phyloP scores from a whole-genome alignment of 2,888 invertebrate species.

The Elmis aenea region DNA sequence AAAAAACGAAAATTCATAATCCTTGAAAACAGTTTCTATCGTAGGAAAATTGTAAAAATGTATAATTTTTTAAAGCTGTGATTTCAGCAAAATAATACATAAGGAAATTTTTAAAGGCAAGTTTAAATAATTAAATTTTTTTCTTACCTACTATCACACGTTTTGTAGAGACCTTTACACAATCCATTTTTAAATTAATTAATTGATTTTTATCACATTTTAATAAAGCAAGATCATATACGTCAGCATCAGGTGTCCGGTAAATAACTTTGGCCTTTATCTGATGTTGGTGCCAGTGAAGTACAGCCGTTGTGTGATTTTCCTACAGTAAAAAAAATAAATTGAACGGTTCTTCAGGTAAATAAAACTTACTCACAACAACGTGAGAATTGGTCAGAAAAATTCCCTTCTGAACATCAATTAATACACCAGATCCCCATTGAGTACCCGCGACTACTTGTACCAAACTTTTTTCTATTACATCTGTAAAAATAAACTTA shows the following conservation, averaged over 20 bases:
- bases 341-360: background rate
- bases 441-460: constrained; percentile 53
- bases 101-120: too few relatives aligned
- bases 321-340: constrained; percentile 10
- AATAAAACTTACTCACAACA: constrained; percentile 46
- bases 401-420: constrained; percentile 47
- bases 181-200: constrained; percentile 39
- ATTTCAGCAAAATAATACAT: too few relatives aligned
- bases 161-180: constrained; percentile 7
- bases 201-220: constrained; percentile 45
- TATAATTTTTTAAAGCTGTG: too few relatives aligned
- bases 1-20: constrained; percentile 20
- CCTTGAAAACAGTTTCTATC: too few relatives aligned
- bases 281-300: constrained; percentile 13
- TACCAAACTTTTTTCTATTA: constrained; percentile 50
- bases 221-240: constrained; percentile 50
- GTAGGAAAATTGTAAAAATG: too few relatives aligned
- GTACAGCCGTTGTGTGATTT: constrained; percentile 5
- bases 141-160: constrained; percentile 12
- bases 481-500: too few relatives aligned
- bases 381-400: constrained; percentile 60
- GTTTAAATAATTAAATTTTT: too few relatives aligned
- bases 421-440: constrained; percentile 58
- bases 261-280: constrained; percentile 48
- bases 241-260: constrained; percentile 47